Evolutionary conservation across 2,113 vertebrate species (phyloP).

Genomic region (Leucoraja erinaceus): DNA sequence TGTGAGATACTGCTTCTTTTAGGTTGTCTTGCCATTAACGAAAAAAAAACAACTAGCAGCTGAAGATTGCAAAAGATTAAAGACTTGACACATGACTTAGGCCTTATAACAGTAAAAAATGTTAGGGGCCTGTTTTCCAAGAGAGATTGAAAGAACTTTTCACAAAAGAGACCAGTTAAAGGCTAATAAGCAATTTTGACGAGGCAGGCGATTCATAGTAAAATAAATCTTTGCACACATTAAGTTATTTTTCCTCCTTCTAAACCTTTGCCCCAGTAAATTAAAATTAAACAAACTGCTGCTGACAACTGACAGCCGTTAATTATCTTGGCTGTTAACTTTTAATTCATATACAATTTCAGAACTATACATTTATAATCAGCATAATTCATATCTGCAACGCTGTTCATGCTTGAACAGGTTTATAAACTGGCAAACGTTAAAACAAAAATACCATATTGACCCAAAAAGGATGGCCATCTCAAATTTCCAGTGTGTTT

Average conservation of each 20-base stretch:
- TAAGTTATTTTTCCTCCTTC: background rate
- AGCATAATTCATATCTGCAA: background rate
- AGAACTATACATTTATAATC: background rate
- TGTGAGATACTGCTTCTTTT: conserved; percentile 24
- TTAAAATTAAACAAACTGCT: background rate
- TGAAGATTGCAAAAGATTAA: conserved; percentile 37
- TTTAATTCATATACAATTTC: background rate
- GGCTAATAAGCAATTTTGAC: background rate
- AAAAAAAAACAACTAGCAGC: conserved; percentile 18
- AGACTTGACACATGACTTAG: conserved; percentile 20
- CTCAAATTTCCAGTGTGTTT: background rate
- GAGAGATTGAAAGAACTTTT: background rate
- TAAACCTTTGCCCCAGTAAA: background rate
- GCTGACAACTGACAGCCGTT: background rate
- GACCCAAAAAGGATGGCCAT: background rate
- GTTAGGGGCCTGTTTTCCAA: background rate
- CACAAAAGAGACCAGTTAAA: background rate
- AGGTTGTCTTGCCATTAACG: conserved; percentile 22
- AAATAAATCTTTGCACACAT: background rate
- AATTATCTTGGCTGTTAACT: background rate
- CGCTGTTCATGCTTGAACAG: background rate
- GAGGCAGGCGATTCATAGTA: background rate
- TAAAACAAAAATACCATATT: background rate
- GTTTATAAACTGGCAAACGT: background rate
- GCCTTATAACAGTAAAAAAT: conserved; percentile 17